Conservation (phyloP, 2,113 vertebrate genomes). For the Coryphaenoides rupestris region DNA sequence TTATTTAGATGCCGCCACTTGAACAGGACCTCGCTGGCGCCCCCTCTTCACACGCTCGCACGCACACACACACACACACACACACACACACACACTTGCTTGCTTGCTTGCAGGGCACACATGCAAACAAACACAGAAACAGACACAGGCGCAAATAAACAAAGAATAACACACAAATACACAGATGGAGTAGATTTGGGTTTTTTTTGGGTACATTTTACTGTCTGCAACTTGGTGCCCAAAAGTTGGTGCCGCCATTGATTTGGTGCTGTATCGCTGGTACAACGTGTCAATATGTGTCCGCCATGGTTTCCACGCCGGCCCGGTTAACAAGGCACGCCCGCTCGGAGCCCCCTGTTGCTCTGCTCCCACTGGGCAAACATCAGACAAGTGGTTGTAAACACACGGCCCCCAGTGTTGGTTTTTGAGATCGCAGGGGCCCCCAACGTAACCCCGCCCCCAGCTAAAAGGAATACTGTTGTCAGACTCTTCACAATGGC, state of each 20-base stretch:
- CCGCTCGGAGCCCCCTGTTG: background rate
- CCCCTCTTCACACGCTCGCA: constrained; percentile 14
- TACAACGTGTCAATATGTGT: background rate
- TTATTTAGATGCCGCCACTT: constrained; percentile 50
- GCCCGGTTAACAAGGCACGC: constrained; percentile 25
- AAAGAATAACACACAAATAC: background rate
- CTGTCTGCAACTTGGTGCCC: constrained; percentile 4
- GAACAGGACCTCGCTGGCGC: too few species aligned
- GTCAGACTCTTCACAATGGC: too few species aligned
- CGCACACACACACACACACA: constrained; percentile 8
- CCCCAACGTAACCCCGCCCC: too few species aligned
- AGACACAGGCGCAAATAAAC: background rate
- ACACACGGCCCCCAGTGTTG: background rate
- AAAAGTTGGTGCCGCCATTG: too few species aligned
- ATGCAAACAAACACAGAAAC: background rate
- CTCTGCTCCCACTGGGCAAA: constrained; percentile 6
- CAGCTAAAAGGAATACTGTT: too few species aligned
- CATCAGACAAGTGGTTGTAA: constrained; percentile 5
- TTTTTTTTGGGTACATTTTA: too few species aligned
- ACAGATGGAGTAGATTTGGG: background rate
- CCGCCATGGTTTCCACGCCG: background rate
- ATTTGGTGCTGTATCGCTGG: too few species aligned
- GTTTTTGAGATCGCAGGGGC: background rate
- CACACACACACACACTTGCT: constrained; percentile 8
- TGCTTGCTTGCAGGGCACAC: too few species aligned